Conservation (phyloP, 2,888 invertebrate species). For the Oligia strigilis region DNA sequence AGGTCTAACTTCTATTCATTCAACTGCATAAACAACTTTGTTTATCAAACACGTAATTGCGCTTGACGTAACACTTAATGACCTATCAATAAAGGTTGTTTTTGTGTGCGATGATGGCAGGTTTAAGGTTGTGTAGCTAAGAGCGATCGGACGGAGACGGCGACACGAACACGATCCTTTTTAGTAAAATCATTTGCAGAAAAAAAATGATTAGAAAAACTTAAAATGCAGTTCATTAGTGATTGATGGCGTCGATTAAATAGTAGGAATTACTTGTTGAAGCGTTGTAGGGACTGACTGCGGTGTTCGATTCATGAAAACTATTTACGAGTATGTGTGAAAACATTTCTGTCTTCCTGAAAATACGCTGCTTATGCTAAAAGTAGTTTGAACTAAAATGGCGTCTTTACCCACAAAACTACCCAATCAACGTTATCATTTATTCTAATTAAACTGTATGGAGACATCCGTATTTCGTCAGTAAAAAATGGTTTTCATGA, state of each 20-base stretch:
- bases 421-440: background rate
- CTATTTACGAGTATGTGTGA: background rate
- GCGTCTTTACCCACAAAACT: background rate
- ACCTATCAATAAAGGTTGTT: slow-evolving; percentile 66
- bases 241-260: slow-evolving; percentile 57
- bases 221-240: slow-evolving; percentile 71
- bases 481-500: background rate
- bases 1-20: slow-evolving; percentile 63
- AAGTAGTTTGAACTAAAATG: background rate
- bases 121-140: slow-evolving; percentile 70
- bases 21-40: slow-evolving; percentile 62
- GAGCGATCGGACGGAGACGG: slow-evolving; percentile 79
- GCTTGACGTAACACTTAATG: slow-evolving; percentile 66
- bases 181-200: slow-evolving; percentile 84
- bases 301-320: background rate
- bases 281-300: background rate
- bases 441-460: background rate
- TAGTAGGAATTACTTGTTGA: slow-evolving; percentile 25
- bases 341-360: background rate
- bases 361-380: background rate
- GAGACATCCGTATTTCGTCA: background rate
- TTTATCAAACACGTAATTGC: slow-evolving; percentile 65
- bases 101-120: slow-evolving; percentile 59
- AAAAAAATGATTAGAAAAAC: slow-evolving; percentile 76
- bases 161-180: slow-evolving; percentile 87